Evolutionary conservation across 2,797 vertebrate species (phyloP).

Genomic region (Bradypodion pumilum): DNA sequence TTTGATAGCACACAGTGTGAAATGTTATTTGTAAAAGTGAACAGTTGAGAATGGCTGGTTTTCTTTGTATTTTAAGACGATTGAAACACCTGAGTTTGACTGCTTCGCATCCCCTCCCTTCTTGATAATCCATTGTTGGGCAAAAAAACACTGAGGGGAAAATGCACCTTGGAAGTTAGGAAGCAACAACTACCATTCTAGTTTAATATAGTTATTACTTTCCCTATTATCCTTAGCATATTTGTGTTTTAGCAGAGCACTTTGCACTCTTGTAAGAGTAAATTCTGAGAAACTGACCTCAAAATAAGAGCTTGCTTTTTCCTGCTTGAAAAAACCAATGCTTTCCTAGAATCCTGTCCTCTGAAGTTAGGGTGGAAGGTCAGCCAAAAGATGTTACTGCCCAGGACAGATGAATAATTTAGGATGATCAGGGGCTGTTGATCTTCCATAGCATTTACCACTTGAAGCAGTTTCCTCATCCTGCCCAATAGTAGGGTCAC

Average conservation of each 20-base stretch:
- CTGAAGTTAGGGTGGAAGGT: too few relatives aligned
- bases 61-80: neutral
- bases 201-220: conserved; percentile 17
- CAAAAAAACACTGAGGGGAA: neutral
- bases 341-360: too few relatives aligned
- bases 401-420: too few relatives aligned
- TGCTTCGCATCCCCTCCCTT: neutral
- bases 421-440: too few relatives aligned
- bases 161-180: neutral
- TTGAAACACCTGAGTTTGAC: neutral
- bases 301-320: conserved; percentile 6
- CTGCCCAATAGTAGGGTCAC: too few relatives aligned
- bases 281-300: neutral
- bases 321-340: neutral
- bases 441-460: too few relatives aligned
- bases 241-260: neutral
- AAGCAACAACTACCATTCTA: neutral
- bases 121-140: neutral
- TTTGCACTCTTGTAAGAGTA: neutral
- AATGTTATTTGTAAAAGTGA: conserved; percentile 3
- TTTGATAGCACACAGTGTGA: conserved; percentile 25
- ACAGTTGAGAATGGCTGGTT: neutral
- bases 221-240: conserved; percentile 2
- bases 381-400: too few relatives aligned
- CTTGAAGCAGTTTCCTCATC: too few relatives aligned